Base-by-base conservation (phyloP, 2,797 vertebrate species). In the Coccyzus lansbergi region DNA sequence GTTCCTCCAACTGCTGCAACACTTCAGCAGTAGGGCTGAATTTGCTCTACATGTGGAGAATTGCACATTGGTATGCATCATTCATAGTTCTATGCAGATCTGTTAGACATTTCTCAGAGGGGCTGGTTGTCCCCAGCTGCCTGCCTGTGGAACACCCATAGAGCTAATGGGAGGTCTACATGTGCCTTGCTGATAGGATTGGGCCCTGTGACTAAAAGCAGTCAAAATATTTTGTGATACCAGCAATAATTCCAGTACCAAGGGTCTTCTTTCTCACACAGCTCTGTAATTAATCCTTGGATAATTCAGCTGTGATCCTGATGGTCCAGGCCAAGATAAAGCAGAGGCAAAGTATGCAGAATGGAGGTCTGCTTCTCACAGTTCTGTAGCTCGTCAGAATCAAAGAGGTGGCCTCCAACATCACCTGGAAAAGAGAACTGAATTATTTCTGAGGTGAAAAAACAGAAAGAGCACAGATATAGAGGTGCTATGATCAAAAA, bases 81-180 rank as follows among this genome's bases (percentile, higher is more conserved):
- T 72, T 91, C 31, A 14, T 78, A 65, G 56, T 42, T 84, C 69
- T 55, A 12, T 71, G 58, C 51, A 78, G 70, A 90, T 91, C 83
- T 88, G 67, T 64, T 76, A 56, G 42, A 44, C 11, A 9, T 58
- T 90, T 91, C 70, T 88, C 80, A 86, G 44, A 36, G 52, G 21
- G 38, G 46, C 29, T 95, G 67, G 56, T 63, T 60, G 52, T 83
- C 82, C 65, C 40, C 42, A 67, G 53, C 65, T 7, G 8, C 74
- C 52, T 88, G 82, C 62, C 25, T 79, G 59, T 46, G 53, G 89
- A 93, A 93, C 91, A 92, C 8, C 12, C 85, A 79, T 75, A 72
- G 25, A 67, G 65, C 31, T 71, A n/a, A 70, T 31, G 40, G 89
- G 89, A 93, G 72, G 83, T 95, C 91, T 8, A 2, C 46, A 42